A percentile compares a stretch with the other conserved stretches of the same genome.
phyloP scores from a whole-genome alignment of 1,140 invertebrate species.

The Drosophila truncata region DNA sequence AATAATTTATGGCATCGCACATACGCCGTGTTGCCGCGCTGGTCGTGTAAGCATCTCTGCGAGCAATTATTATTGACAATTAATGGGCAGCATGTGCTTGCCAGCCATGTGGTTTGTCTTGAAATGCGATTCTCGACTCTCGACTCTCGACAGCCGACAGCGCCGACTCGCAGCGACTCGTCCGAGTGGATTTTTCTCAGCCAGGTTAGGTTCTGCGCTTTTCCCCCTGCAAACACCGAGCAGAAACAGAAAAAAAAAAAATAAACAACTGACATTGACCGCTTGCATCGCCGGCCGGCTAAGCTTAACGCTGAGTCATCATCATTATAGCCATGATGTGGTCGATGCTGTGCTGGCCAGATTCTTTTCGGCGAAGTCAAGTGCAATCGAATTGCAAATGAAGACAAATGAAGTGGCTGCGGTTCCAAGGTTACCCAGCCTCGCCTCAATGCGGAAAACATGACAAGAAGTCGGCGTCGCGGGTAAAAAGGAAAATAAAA shows the following conservation, averaged over 20 bases:
- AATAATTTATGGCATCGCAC: constrained; percentile 65
- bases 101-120: constrained; percentile 66
- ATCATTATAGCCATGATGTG: constrained; percentile 29
- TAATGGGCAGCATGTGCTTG: constrained; percentile 65
- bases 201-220: constrained; percentile 3
- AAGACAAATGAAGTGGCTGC: constrained; percentile 63
- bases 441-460: constrained; percentile 76
- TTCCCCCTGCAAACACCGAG: not conserved
- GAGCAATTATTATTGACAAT: constrained; percentile 65
- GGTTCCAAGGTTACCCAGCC: constrained; percentile 57
- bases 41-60: constrained; percentile 47
- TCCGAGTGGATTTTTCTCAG: constrained; percentile 25
- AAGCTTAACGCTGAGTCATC: constrained; percentile 62
- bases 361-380: constrained; percentile 57
- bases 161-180: constrained; percentile 23
- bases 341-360: constrained; percentile 23
- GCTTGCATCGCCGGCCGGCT: constrained; percentile 73
- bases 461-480: constrained; percentile 35
- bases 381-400: constrained; percentile 76
- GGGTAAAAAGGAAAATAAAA: constrained; percentile 16
- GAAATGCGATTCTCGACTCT: constrained; percentile 63
- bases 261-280: constrained; percentile 67
- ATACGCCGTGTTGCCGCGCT: constrained; percentile 41
- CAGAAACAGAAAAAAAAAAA: not conserved
- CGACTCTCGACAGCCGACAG: no score